Conservation (phyloP, 2,113 vertebrate genomes). For the Mastomys natalensis region DNA sequence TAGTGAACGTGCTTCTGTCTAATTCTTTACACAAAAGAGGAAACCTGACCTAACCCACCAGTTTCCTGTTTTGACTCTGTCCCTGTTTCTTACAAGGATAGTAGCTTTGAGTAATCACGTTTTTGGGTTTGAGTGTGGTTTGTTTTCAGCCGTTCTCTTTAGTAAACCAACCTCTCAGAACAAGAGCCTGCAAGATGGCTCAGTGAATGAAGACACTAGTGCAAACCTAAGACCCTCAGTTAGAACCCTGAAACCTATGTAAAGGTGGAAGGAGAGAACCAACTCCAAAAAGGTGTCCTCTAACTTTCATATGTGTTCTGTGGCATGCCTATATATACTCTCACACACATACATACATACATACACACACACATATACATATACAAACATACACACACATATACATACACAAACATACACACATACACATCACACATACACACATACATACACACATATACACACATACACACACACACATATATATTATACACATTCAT, state of each 20-base stretch:
- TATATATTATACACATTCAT: too few species aligned
- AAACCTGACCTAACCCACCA: neutral
- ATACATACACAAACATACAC: neutral
- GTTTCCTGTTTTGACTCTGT: neutral
- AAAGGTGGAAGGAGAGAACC: neutral
- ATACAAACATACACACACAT: neutral
- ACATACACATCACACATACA: too few species aligned
- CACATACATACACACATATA: too few species aligned
- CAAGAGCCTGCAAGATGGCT: neutral
- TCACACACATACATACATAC: neutral
- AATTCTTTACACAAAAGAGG: neutral
- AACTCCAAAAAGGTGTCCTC: neutral
- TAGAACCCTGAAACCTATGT: neutral
- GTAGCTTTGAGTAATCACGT: neutral
- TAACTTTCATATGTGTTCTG: neutral
- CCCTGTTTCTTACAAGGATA: neutral
- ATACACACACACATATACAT: fast-evolving
- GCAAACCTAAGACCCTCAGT: neutral
- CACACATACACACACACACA: too few species aligned
- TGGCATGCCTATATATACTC: neutral
- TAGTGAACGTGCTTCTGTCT: neutral
- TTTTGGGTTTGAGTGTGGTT: neutral
- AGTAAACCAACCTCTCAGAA: neutral
- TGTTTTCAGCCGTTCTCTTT: neutral
- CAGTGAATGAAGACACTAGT: neutral